Conservation (phyloP, 2,113 vertebrate genomes). For the Neotoma lepida region DNA sequence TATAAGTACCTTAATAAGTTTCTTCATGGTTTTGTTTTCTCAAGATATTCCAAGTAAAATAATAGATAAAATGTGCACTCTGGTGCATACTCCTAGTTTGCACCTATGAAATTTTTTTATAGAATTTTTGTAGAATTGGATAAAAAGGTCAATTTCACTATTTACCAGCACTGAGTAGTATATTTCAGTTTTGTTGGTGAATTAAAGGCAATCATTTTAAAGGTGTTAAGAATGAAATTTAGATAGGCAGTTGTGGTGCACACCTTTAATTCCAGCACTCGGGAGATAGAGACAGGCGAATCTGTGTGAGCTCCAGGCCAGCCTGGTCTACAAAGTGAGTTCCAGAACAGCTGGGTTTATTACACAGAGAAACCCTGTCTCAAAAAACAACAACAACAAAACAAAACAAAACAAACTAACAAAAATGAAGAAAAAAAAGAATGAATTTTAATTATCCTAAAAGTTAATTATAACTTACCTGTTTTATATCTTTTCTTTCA, state of each 20-base stretch:
- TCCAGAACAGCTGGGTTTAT: too few relatives aligned
- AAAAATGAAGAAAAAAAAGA: too few relatives aligned
- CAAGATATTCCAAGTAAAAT: background rate
- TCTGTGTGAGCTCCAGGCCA: too few relatives aligned
- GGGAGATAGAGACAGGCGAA: too few relatives aligned
- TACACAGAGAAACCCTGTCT: too few relatives aligned
- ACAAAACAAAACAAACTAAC: too few relatives aligned
- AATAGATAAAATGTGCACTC: background rate
- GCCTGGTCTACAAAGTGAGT: too few relatives aligned
- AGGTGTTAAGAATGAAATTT: conserved; percentile 42
- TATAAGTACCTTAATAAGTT: background rate
- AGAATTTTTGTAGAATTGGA: background rate
- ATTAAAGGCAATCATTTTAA: conserved; percentile 54
- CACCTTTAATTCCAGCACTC: too few relatives aligned
- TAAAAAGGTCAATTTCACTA: background rate
- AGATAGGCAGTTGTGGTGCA: too few relatives aligned
- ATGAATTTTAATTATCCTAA: conserved; percentile 50
- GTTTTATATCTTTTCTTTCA: conserved; percentile 46
- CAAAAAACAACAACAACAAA: too few relatives aligned
- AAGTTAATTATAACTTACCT: background rate
- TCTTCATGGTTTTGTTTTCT: conserved; percentile 42
- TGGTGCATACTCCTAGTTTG: background rate
- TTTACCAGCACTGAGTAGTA: background rate
- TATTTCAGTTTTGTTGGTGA: background rate
- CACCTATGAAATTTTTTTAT: background rate